Percentiles rank a stretch among this genome's conserved stretches.
Evolutionary conservation across 1,140 invertebrate species (phyloP).

Genomic region (Eupristina koningsbergeri): DNA sequence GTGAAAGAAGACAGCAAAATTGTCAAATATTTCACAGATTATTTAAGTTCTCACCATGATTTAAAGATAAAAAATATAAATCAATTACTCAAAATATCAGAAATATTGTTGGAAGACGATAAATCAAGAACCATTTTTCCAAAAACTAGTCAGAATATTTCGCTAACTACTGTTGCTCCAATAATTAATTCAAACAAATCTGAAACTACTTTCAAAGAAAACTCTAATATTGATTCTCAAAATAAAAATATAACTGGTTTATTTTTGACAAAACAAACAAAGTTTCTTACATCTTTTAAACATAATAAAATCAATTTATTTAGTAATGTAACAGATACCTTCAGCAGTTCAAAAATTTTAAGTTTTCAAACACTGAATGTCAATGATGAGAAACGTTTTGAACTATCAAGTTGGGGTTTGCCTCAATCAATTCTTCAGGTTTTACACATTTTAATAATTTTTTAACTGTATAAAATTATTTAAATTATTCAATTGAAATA

Average conservation of each 20-base stretch:
- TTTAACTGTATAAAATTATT: constrained; percentile 30
- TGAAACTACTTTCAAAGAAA: neutral
- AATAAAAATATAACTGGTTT: neutral
- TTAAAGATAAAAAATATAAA: neutral
- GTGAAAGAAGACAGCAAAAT: constrained; percentile 20
- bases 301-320: constrained; percentile 33
- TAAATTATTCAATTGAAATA: neutral
- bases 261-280: neutral
- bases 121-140: neutral
- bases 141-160: neutral
- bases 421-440: constrained; percentile 47
- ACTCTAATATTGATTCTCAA: neutral
- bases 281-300: constrained; percentile 27
- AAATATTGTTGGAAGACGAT: neutral
- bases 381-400: constrained; percentile 41
- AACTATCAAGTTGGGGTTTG: constrained; percentile 51
- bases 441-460: constrained; percentile 22
- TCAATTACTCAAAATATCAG: neutral
- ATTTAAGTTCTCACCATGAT: constrained; percentile 26
- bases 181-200: constrained; percentile 14
- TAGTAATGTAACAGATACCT: constrained; percentile 34
- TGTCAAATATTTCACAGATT: constrained; percentile 29
- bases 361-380: constrained; percentile 7
- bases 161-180: neutral
- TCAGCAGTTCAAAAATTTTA: constrained; percentile 43